Conservation (phyloP, 1,140 invertebrate species). For the Sogatella furcifera region DNA sequence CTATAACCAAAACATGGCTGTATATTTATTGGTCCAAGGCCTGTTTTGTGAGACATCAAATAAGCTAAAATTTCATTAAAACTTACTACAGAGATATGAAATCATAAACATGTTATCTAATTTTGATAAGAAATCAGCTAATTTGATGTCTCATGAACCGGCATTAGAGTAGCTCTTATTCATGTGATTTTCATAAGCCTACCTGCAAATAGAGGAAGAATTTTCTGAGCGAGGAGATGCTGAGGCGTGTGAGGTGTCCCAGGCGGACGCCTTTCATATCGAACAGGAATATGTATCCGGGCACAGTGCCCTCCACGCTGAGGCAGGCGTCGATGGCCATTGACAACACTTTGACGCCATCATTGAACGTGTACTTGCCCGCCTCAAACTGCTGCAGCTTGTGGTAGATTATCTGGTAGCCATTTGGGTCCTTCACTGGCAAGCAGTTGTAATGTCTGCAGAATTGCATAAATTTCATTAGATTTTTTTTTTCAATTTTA, state of each 20-base stretch:
- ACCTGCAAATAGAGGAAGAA: constrained; percentile 55
- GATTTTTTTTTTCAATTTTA: too few relatives aligned
- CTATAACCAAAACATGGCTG: too few relatives aligned
- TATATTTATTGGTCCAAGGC: too few relatives aligned
- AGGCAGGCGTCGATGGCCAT: constrained; percentile 22
- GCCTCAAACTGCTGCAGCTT: constrained; percentile 45
- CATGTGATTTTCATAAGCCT: constrained; percentile 2
- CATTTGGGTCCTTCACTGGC: constrained; percentile 36
- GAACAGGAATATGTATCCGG: constrained; percentile 45
- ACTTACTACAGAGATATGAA: too few relatives aligned
- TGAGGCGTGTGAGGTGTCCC: constrained; percentile 48
- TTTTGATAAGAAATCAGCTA: too few relatives aligned
- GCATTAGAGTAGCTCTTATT: too few relatives aligned
- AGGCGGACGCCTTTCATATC: constrained; percentile 50
- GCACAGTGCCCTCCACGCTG: constrained; percentile 20
- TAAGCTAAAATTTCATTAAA: too few relatives aligned
- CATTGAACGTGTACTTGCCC: constrained; percentile 50
- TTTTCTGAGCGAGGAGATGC: constrained; percentile 41
- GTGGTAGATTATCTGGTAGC: constrained; percentile 49
- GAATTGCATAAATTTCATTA: neutral
- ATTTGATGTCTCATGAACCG: too few relatives aligned
- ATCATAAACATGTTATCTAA: too few relatives aligned
- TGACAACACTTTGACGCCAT: constrained; percentile 44
- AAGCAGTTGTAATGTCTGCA: constrained; percentile 19
- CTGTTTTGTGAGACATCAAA: too few relatives aligned